Conservation (phyloP, 2,113 vertebrate genomes). For the Alectura lathami region DNA sequence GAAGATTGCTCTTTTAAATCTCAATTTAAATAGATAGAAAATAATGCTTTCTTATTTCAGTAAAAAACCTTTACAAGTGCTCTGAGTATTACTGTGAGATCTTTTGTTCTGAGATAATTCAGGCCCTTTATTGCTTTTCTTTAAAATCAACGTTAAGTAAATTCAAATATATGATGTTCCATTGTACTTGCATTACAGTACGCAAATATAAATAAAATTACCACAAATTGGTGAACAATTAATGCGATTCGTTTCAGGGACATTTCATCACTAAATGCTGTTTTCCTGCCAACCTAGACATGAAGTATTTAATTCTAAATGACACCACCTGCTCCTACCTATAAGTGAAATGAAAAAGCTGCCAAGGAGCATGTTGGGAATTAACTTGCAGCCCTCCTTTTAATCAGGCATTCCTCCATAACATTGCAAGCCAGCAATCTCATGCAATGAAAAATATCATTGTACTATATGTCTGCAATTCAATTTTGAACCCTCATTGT, state of each 20-base stretch:
- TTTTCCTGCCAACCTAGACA: constrained; percentile 70
- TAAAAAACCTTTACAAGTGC: not conserved
- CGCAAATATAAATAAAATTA: constrained; percentile 67
- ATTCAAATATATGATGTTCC: not conserved
- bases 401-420: constrained; percentile 59
- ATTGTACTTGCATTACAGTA: constrained; percentile 30
- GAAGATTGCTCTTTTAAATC: not conserved
- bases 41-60: not conserved
- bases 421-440: constrained; percentile 32
- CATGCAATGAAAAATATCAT: constrained; percentile 37
- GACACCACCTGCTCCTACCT: constrained; percentile 78
- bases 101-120: not conserved
- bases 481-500: constrained; percentile 5
- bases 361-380: constrained; percentile 72
- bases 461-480: constrained; percentile 16
- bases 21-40: constrained; percentile 32
- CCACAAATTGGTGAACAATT: constrained; percentile 67
- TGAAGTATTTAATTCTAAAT: constrained; percentile 75
- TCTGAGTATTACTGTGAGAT: not conserved
- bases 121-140: not conserved
- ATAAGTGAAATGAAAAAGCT: constrained; percentile 73
- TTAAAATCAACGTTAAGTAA: not conserved
- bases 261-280: constrained; percentile 56
- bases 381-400: constrained; percentile 66
- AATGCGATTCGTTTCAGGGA: constrained; percentile 62